Conservation (phyloP, 1,140 invertebrate species). For the Monochamus saltuarius region DNA sequence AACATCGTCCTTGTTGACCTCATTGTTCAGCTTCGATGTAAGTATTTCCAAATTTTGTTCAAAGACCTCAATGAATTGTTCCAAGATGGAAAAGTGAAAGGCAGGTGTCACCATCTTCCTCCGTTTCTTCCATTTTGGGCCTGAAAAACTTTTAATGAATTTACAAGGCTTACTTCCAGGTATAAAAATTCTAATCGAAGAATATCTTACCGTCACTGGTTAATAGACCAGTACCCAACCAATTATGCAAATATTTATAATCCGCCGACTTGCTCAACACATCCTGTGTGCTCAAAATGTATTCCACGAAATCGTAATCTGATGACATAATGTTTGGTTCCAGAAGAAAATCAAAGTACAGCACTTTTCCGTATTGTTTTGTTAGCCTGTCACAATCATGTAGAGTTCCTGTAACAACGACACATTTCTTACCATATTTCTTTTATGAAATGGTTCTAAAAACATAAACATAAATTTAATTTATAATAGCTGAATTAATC, state of each 20-base stretch:
- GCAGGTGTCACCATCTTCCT: conserved; percentile 75
- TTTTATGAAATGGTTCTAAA: too few relatives aligned
- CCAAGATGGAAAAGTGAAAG: conserved; percentile 77
- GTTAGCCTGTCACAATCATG: neutral
- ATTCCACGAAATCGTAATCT: conserved; percentile 41
- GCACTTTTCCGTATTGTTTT: neutral
- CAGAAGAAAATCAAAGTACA: neutral
- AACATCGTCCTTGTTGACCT: conserved; percentile 53
- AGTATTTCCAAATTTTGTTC: conserved; percentile 64
- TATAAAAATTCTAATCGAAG: conserved; percentile 38
- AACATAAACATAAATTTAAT: too few relatives aligned
- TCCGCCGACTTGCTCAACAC: conserved; percentile 72
- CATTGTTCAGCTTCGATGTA: conserved; percentile 56
- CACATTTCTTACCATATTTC: too few relatives aligned
- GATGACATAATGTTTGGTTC: too few relatives aligned
- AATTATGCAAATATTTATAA: conserved; percentile 72
- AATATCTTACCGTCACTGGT: conserved; percentile 60
- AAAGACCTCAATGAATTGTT: conserved; percentile 71
- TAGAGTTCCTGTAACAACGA: neutral
- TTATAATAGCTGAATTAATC: too few relatives aligned
- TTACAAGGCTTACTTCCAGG: neutral
- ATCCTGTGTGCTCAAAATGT: conserved; percentile 67
- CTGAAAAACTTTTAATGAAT: conserved; percentile 38
- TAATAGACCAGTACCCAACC: conserved; percentile 75
- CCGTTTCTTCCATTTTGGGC: conserved; percentile 66